Evolutionary conservation across 2,797 vertebrate genomes (phyloP).

Genomic region (Syndactyla subalaris): DNA sequence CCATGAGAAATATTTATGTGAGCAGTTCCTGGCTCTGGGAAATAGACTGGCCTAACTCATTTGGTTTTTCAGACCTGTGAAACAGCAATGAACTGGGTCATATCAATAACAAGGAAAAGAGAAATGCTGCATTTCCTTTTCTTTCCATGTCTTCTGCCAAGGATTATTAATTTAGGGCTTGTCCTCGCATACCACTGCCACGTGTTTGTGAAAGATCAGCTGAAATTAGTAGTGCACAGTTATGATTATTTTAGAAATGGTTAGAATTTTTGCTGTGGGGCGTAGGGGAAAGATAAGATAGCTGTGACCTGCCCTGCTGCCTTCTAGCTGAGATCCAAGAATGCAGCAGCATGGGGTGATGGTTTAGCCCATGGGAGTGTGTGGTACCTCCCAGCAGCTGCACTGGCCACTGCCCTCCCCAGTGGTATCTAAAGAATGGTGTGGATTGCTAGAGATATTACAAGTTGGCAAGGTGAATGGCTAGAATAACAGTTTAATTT

Average conservation of each 20-base stretch:
- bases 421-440: neutral
- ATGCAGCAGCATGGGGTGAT: neutral
- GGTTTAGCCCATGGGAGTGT: neutral
- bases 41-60: neutral
- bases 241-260: neutral
- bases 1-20: neutral
- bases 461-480: neutral
- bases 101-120: neutral
- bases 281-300: neutral
- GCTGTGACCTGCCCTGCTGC: neutral
- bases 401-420: neutral
- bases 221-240: neutral
- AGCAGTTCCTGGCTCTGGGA: neutral
- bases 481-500: neutral
- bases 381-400: neutral
- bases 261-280: neutral
- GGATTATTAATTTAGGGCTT: neutral
- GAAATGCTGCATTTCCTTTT: neutral
- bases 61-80: fast-evolving
- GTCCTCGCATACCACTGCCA: neutral
- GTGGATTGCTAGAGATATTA: neutral
- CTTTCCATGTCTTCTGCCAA: neutral
- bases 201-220: neutral
- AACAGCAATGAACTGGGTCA: neutral
- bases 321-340: neutral